Percentiles rank a stretch among this genome's conserved stretches.
phyloP scores from a whole-genome alignment of 2,888 invertebrate species.

The Petrolisthes cinctipes region DNA sequence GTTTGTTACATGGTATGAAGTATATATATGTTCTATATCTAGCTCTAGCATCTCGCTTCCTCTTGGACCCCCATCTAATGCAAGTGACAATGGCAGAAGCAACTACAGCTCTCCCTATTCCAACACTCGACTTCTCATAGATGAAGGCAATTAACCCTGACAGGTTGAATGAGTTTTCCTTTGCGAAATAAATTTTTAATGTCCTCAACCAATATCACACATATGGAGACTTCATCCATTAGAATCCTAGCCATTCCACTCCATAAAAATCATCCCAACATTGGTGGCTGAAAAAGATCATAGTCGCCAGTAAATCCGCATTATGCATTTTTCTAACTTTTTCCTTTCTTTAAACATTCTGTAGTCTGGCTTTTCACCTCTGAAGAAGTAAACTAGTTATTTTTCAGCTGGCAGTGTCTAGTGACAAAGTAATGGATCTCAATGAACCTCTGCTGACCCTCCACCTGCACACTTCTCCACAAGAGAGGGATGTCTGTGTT shows the following conservation, averaged over 20 bases:
- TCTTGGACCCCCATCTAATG: background rate
- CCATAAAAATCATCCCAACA: no score
- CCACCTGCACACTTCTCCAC: conserved; percentile 31
- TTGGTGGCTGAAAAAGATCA: no score
- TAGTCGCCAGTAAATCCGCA: no score
- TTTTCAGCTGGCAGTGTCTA: conserved; percentile 38
- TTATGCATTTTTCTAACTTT: background rate
- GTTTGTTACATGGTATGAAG: background rate
- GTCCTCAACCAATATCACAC: no score
- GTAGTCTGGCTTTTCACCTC: background rate
- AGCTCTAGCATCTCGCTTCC: background rate
- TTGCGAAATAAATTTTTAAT: no score
- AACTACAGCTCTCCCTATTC: background rate
- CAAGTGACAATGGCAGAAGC: background rate
- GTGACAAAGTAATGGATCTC: conserved; percentile 43
- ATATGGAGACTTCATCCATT: no score
- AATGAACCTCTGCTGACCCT: conserved; percentile 37
- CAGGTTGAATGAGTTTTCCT: no score
- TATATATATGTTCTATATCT: background rate
- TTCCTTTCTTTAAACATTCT: background rate
- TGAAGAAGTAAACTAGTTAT: background rate
- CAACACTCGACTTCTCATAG: no score
- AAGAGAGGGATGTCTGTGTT: conserved; percentile 10
- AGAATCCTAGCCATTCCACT: no score
- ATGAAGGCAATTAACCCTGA: no score